Conservation (phyloP, 2,888 invertebrate genomes). For the Cataglyphis livida region DNA sequence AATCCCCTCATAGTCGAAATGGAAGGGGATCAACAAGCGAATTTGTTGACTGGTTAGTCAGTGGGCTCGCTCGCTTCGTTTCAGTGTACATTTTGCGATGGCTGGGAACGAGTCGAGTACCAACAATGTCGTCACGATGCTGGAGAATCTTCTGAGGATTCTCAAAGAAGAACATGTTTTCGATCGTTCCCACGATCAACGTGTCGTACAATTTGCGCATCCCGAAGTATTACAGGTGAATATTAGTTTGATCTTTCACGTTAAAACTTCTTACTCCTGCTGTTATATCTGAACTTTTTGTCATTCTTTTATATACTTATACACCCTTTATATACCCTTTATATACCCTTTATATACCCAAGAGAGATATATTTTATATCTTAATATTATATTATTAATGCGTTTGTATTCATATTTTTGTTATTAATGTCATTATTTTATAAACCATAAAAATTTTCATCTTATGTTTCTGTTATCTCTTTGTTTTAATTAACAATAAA, state of each 20-base stretch:
- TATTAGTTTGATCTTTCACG: too few species aligned
- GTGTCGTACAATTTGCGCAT: constrained; percentile 87
- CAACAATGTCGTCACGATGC: constrained; percentile 39
- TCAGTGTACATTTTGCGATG: constrained; percentile 75
- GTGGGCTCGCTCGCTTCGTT: constrained; percentile 51
- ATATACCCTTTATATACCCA: too few species aligned
- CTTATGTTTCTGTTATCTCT: not conserved
- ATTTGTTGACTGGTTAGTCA: constrained; percentile 40
- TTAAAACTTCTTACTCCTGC: too few species aligned
- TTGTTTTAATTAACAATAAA: not conserved
- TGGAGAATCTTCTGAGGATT: constrained; percentile 75
- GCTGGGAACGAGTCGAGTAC: constrained; percentile 67
- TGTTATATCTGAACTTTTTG: too few species aligned
- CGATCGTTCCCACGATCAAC: constrained; percentile 73
- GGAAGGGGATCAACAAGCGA: not conserved
- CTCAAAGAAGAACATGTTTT: constrained; percentile 80
- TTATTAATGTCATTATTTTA: too few species aligned
- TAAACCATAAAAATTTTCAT: too few species aligned
- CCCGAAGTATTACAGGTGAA: too few species aligned
- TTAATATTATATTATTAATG: too few species aligned
- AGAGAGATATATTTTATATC: too few species aligned
- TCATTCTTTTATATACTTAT: too few species aligned
- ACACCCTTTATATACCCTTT: too few species aligned
- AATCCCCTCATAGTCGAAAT: not conserved
- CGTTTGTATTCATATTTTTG: too few species aligned